Percentiles rank a stretch among this genome's conserved stretches.
phyloP scores from a whole-genome alignment of 2,888 invertebrate species.

The Nomada ferruginata region DNA sequence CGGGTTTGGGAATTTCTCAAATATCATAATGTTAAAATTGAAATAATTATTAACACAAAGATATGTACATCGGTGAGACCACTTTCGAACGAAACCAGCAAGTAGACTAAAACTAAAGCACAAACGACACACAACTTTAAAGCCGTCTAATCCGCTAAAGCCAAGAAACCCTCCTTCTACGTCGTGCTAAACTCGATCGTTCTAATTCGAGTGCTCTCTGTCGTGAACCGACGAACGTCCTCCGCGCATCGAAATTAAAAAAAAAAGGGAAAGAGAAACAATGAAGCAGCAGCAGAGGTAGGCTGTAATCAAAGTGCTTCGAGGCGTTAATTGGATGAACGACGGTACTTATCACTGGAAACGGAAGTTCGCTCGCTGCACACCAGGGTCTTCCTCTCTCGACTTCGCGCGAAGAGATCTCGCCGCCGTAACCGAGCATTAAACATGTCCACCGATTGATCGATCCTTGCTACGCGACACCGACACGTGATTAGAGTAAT shows the following conservation, averaged over 20 bases:
- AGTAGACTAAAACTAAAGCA: not conserved
- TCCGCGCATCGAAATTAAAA: constrained; percentile 33
- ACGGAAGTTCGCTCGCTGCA: constrained; percentile 44
- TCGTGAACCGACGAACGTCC: not conserved
- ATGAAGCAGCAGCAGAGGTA: constrained; percentile 22
- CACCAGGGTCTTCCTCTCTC: constrained; percentile 57
- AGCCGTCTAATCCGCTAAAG: not conserved
- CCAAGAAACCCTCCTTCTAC: not conserved
- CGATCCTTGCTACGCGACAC: constrained; percentile 58
- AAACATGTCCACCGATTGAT: constrained; percentile 55
- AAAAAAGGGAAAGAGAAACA: not conserved
- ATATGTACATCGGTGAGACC: not conserved
- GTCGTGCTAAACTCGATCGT: not conserved
- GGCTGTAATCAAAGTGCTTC: constrained; percentile 52
- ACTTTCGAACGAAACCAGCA: not conserved
- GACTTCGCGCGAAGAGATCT: constrained; percentile 40
- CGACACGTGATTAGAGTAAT: constrained; percentile 79
- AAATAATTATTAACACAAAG: not conserved
- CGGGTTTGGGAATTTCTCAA: no score
- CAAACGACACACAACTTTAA: not conserved
- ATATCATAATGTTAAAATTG: no score
- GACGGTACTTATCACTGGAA: constrained; percentile 55
- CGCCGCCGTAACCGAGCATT: constrained; percentile 34
- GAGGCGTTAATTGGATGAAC: constrained; percentile 57
- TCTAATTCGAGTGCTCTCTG: no score